Conservation (phyloP, 2,797 vertebrate genomes). For the Sebastes diaconus region DNA sequence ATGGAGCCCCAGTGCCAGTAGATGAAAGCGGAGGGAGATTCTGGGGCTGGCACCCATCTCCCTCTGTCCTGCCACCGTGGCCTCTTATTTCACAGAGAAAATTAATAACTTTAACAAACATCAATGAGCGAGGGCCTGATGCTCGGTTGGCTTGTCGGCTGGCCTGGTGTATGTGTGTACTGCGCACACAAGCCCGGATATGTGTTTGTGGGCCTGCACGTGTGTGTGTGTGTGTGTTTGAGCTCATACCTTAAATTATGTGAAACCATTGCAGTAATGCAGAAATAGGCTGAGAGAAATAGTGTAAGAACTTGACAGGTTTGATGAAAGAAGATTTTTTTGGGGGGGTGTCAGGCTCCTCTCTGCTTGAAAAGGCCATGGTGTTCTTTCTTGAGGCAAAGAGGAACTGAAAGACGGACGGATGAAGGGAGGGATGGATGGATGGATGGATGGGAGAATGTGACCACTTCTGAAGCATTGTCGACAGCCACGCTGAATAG, state of each 20-base stretch:
- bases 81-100: conserved; percentile 86
- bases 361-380: conserved; percentile 60
- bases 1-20: conserved; percentile 74
- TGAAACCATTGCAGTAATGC: conserved; percentile 21
- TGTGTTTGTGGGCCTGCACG: conserved; percentile 21
- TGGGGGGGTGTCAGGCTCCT: conserved; percentile 3
- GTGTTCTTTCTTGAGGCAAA: conserved; percentile 69
- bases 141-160: conserved; percentile 71
- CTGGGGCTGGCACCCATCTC: conserved; percentile 81
- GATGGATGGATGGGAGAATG: conserved; percentile 78
- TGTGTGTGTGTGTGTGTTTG: conserved; percentile 8
- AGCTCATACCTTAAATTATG: conserved; percentile 43
- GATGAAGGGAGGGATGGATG: conserved; percentile 60
- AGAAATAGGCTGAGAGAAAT: conserved; percentile 32
- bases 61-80: conserved; percentile 78
- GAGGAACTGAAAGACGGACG: conserved; percentile 59
- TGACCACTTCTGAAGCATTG: conserved; percentile 86
- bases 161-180: conserved; percentile 43
- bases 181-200: conserved; percentile 48
- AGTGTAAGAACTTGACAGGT: conserved; percentile 28
- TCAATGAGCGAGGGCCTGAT: conserved; percentile 76
- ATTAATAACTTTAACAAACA: conserved; percentile 87
- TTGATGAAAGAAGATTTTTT: conserved; percentile 42
- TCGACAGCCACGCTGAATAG: conserved; percentile 83
- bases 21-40: conserved; percentile 79